Conservation (phyloP, 2,888 invertebrate genomes). For the Luperina nickerlii region DNA sequence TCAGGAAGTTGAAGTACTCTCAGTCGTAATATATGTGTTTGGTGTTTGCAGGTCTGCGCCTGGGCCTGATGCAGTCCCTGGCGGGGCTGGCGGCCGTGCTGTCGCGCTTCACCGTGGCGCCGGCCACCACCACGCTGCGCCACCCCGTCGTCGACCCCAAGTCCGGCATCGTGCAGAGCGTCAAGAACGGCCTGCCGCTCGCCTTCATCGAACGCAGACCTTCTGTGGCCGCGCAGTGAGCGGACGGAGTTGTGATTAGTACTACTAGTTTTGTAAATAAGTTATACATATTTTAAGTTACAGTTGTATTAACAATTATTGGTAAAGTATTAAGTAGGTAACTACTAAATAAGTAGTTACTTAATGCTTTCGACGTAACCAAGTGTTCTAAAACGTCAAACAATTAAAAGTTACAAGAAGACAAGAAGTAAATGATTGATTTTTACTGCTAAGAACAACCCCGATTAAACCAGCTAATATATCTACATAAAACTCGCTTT, state of each 20-base stretch:
- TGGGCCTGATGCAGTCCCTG: conserved; percentile 82
- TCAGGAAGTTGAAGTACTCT: not conserved
- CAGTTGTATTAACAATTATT: not conserved
- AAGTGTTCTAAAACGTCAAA: too few species aligned
- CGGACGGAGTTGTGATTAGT: not conserved
- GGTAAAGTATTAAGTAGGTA: too few species aligned
- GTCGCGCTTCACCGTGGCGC: conserved; percentile 71
- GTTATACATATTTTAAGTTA: not conserved
- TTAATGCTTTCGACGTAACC: too few species aligned
- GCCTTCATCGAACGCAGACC: conserved; percentile 61
- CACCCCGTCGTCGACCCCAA: conserved; percentile 73
- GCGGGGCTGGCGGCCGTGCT: conserved; percentile 81
- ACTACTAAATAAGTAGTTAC: too few species aligned
- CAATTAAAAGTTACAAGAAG: too few species aligned
- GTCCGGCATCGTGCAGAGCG: conserved; percentile 75
- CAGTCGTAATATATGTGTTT: not conserved
- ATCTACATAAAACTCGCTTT: too few species aligned
- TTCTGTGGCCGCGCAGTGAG: not conserved
- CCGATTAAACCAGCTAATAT: too few species aligned
- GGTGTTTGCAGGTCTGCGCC: conserved; percentile 75
- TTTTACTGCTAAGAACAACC: too few species aligned
- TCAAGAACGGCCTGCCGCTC: conserved; percentile 78
- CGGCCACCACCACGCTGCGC: conserved; percentile 70
- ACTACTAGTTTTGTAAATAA: not conserved
- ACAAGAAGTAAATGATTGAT: too few species aligned